Conservation (phyloP, 2,797 vertebrate genomes). For the Pipistrellus nathusii region DNA sequence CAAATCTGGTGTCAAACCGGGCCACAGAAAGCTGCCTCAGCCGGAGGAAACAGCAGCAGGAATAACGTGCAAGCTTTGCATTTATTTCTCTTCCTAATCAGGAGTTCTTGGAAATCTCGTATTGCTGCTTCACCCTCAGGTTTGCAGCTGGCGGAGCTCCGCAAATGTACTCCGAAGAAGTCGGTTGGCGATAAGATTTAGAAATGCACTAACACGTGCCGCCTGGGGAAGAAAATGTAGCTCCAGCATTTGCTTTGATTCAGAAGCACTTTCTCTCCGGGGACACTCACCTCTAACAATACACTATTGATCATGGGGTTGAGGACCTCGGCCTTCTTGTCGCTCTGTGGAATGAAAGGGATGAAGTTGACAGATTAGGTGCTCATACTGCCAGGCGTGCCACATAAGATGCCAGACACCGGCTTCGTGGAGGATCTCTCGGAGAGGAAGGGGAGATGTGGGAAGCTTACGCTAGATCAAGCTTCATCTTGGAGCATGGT, state of each 20-base stretch:
- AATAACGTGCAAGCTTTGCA: conserved; percentile 63
- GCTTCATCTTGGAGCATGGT: no score
- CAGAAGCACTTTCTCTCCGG: conserved; percentile 17
- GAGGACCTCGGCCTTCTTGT: conserved; percentile 95
- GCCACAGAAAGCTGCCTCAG: conserved; percentile 60
- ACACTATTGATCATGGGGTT: conserved; percentile 94
- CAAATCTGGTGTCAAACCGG: conserved; percentile 65
- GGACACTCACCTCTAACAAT: conserved; percentile 92
- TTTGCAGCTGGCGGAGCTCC: conserved; percentile 76
- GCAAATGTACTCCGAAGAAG: not conserved
- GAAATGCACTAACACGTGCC: conserved; percentile 59
- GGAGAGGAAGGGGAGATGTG: not conserved
- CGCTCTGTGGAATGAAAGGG: conserved; percentile 89
- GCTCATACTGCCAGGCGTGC: not conserved
- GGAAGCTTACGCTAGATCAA: not conserved
- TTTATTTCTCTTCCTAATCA: conserved; percentile 71
- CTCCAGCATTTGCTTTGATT: conserved; percentile 43
- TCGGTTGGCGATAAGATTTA: conserved; percentile 58
- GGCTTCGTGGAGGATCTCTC: not conserved
- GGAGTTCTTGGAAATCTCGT: conserved; percentile 71
- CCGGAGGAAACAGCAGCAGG: conserved; percentile 19
- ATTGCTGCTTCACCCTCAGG: conserved; percentile 27
- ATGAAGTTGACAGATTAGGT: conserved; percentile 73
- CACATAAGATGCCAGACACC: conserved; percentile 15
- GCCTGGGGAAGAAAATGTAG: not conserved